Base-by-base conservation (phyloP, 2,113 vertebrate genomes). In the Athene cunicularia region DNA sequence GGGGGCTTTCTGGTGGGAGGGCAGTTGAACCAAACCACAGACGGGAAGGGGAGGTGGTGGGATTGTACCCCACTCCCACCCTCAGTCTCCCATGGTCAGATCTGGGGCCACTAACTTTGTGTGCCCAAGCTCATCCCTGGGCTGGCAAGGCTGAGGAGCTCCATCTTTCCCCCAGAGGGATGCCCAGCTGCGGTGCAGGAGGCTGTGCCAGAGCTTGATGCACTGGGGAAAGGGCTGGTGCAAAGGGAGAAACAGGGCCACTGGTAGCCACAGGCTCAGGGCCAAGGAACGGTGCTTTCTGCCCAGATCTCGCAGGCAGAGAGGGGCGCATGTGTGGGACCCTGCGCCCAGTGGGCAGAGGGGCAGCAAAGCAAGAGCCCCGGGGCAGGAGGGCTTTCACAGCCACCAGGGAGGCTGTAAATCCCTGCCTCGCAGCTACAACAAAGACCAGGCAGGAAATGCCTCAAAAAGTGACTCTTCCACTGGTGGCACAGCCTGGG, bases 161-260 rank as follows among this genome's bases (percentile, higher is more conserved):
- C 64, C 6, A 2, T 35, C 60, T 63, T 67, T 79, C 12, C 56
- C 55, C n/a, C 35, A 10, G 37, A 39, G 27, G 79, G 80, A 43
- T 58, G 73, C 37, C 30, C n/a, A 17, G 10, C 60, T 35, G 0
- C 1, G 1, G 30, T 22, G 45, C 0, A 0, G 55, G 74, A n/a
- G 68, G 37, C 74, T 55, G 59, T 19, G 56, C 32, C 79, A 39
- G 30, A 58, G 45, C 45, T 5, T 2, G 8, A 14, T 22, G 76
- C 32, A 5, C 14, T 2, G 0, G 49, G 56, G 53, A 60, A 73
- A 39, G 33, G 39, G 35, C 56, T 43, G 35, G 14, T 14, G 67
- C 49, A 80, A 66, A 35, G 43, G 47, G 14, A 83, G 53, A 22
- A 62, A 28, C 0, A 0, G 33, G 24, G 50, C 43, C 59, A 24